Evolutionary conservation across 2,888 invertebrate species (phyloP).

Genomic region (Molorchus minor): DNA sequence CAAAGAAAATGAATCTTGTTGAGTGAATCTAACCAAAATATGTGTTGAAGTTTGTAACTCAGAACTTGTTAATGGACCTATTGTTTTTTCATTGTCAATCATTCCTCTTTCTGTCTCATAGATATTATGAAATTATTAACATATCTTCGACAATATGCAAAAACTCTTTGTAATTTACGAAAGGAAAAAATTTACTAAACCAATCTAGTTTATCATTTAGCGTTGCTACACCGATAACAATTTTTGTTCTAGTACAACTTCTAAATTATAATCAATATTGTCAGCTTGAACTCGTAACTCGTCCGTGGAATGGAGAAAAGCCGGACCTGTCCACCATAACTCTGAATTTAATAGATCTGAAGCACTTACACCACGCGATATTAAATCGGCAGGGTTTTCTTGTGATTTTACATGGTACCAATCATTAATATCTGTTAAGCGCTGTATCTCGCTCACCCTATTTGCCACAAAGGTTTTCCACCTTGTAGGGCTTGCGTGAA

Average conservation of each 20-base stretch:
- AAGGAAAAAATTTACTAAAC: background rate
- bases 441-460: background rate
- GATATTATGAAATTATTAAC: background rate
- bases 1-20: slow-evolving; percentile 11
- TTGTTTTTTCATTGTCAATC: slow-evolving; percentile 4
- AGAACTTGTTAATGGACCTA: background rate
- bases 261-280: background rate
- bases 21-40: slow-evolving; percentile 3
- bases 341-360: background rate
- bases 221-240: background rate
- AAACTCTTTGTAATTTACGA: slow-evolving; percentile 11
- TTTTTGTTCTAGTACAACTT: background rate
- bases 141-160: background rate
- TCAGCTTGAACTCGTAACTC: background rate
- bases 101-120: no score
- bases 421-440: background rate
- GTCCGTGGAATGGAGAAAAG: background rate
- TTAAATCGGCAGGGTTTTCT: background rate
- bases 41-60: background rate
- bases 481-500: background rate
- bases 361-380: background rate
- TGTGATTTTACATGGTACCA: background rate
- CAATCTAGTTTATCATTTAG: background rate
- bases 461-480: slow-evolving; percentile 23
- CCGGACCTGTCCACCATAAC: slow-evolving; percentile 8